phyloP scores from a whole-genome alignment of 2,113 vertebrate genomes.

The Carollia perspicillata region DNA sequence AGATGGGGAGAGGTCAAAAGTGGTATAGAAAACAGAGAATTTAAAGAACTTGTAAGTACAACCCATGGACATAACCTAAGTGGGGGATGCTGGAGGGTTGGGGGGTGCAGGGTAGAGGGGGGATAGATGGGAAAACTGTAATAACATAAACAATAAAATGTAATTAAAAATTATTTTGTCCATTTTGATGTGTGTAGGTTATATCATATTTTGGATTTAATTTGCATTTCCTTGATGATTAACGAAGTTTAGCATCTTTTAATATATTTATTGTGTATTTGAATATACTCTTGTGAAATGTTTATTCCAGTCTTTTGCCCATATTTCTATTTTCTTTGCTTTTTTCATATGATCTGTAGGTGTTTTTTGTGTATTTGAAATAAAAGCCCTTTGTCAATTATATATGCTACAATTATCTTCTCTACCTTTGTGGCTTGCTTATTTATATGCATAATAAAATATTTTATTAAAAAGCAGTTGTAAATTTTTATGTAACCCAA shows the following conservation, averaged over 20 bases:
- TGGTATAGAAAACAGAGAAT: no score
- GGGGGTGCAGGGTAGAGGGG: no score
- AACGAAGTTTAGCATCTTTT: background rate
- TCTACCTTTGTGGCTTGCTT: background rate
- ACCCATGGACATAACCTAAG: no score
- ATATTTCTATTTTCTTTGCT: background rate
- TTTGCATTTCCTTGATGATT: background rate
- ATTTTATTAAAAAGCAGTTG: background rate
- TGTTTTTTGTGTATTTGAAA: background rate
- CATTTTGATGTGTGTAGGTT: background rate
- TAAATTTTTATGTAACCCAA: background rate
- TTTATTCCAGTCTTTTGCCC: background rate
- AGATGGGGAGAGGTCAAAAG: no score
- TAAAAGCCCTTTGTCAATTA: background rate
- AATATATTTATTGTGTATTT: background rate
- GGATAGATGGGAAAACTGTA: no score
- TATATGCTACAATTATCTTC: background rate
- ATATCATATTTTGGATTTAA: background rate
- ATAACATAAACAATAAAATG: no score
- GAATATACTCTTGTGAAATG: background rate
- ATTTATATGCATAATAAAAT: background rate
- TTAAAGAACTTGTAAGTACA: no score
- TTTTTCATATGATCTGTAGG: background rate
- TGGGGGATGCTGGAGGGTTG: no score
- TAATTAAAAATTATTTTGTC: background rate